phyloP scores from a whole-genome alignment of 1,140 invertebrate species.

The Zophobas morio region DNA sequence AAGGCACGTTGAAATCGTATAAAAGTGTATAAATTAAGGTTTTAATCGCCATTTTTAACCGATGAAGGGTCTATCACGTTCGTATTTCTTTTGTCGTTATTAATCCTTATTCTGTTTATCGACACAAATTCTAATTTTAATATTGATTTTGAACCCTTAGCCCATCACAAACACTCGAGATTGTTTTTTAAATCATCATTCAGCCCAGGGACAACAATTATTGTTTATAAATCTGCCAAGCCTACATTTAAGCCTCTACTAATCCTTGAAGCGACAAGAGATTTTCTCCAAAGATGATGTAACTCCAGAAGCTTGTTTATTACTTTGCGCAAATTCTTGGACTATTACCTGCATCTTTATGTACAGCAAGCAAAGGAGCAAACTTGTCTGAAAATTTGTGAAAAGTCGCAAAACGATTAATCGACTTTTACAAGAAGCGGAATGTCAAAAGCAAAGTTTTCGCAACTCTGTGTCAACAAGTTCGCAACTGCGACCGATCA shows the following conservation, averaged over 20 bases:
- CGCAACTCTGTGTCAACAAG: background rate
- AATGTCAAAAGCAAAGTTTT: conserved; percentile 22
- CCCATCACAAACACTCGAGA: too few relatives aligned
- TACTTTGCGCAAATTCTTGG: conserved; percentile 18
- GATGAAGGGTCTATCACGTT: too few relatives aligned
- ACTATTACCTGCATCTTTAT: conserved; percentile 19
- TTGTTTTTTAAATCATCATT: too few relatives aligned
- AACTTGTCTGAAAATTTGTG: conserved; percentile 19
- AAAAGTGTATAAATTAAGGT: too few relatives aligned
- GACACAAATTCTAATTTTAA: too few relatives aligned
- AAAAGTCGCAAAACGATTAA: conserved; percentile 16
- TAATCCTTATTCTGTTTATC: too few relatives aligned
- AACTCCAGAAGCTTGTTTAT: conserved; percentile 10
- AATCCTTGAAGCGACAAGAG: conserved; percentile 21
- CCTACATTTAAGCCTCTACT: conserved; percentile 3
- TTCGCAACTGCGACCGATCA: conserved; percentile 1
- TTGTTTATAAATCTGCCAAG: conserved; percentile 29
- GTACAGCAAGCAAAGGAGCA: background rate
- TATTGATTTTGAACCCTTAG: too few relatives aligned
- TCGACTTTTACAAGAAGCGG: background rate
- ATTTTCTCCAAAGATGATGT: conserved; percentile 24
- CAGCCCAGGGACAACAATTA: background rate
- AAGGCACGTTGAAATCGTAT: too few relatives aligned
- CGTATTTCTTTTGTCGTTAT: too few relatives aligned
- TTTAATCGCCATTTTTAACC: too few relatives aligned